Evolutionary conservation across 2,888 invertebrate genomes (phyloP), one percentile per base, ranked within the genome.

Genomic region (Apamea sordens): DNA sequence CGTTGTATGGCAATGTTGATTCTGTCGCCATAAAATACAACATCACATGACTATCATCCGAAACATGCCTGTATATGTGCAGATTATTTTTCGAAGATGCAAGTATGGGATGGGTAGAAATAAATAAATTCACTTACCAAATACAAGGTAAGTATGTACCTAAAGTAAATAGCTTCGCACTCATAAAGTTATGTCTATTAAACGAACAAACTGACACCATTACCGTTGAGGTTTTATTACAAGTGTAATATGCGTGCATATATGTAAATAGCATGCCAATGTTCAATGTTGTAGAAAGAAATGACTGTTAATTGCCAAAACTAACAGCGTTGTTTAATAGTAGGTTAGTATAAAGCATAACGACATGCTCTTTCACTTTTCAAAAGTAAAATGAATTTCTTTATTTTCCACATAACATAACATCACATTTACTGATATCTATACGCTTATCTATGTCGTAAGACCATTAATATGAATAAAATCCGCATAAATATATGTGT

Each of bases 301-400:
- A 80, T 76, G 53, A 79, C 80, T 74, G 78, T 24, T 72, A 79
- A 87, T 82, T 82, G 77, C 71, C 53, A 79, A 84, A 88, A 86
- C 65, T 75, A 86, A 84, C 65, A 77, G 77, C 73, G 70, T 80
- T 80, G 79, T 77, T 82, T 78, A 80, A 79, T 82, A 78, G 64
- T 70, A 61, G 10, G 36, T n/a, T 69, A 53, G 47, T 59, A n/a
- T 82, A 70, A 68, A 76, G 21, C 72, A 76, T 81, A 63, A 89
- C 63, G 80, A 73, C 70, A 67, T 53, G 50, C 70, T 88, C 79
- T 89, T 88, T 88, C 83, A 79, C 88, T 85, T 86, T 88, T 86
- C 36, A 83, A 89, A 86, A 89, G 83, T 78, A 71, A 68, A 56
- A 73, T 70, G 53, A 76, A 82, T 70, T 70, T 74, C 84, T 81